A percentile compares a stretch with the other conserved stretches of the same genome.
Evolutionary conservation across 2,797 vertebrate species (phyloP).

Genomic region (Chaetophractus vellerosus): DNA sequence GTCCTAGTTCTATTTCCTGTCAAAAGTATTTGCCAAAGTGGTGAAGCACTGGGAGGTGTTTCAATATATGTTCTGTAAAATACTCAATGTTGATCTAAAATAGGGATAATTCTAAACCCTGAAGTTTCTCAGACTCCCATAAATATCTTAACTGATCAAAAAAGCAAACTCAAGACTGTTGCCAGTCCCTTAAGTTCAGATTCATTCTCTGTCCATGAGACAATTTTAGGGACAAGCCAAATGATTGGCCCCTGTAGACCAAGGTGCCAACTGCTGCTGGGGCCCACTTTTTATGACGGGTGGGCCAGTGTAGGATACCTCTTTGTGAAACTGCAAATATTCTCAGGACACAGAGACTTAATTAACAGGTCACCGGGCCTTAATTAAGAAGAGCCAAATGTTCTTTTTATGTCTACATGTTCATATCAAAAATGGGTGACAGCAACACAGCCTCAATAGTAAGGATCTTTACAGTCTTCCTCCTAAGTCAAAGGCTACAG

Average conservation of each 20-base stretch:
- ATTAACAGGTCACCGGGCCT: not conserved
- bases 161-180: not conserved
- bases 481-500: not conserved
- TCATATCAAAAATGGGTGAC: not conserved
- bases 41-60: not conserved
- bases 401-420: not conserved
- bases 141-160: not conserved
- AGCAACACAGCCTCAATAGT: not conserved
- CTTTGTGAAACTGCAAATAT: not conserved
- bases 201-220: not conserved
- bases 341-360: not conserved
- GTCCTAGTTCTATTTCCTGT: not conserved
- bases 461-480: not conserved
- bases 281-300: not conserved
- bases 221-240: not conserved
- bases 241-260: not conserved
- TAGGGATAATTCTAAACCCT: not conserved
- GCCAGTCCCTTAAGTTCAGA: not conserved
- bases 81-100: not conserved
- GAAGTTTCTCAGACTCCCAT: not conserved
- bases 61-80: not conserved
- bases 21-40: not conserved
- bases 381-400: not conserved
- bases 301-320: not conserved
- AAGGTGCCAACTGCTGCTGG: not conserved